Conservation (phyloP, 2,888 invertebrate species). For the Sepioteuthis lessoniana region DNA sequence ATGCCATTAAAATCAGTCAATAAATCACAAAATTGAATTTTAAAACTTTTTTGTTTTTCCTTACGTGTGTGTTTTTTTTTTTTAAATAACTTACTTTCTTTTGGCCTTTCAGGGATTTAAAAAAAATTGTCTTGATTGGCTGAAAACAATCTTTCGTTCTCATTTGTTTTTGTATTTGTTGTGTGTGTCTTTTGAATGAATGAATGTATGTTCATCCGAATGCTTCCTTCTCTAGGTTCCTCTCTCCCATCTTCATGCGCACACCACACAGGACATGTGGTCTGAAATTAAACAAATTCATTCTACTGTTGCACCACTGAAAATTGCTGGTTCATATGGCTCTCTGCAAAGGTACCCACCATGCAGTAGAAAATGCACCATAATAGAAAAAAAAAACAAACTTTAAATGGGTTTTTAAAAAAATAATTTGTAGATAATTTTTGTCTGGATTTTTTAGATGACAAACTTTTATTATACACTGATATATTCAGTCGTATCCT, state of each 20-base stretch:
- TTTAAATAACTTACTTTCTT: too few species aligned
- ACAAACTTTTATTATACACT: too few species aligned
- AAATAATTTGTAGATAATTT: not conserved
- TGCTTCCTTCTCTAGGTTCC: slow-evolving; percentile 40
- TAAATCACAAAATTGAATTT: too few species aligned
- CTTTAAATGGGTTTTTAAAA: not conserved
- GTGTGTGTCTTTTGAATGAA: too few species aligned
- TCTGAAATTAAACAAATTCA: slow-evolving; percentile 42
- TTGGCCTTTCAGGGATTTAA: not conserved
- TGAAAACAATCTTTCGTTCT: not conserved
- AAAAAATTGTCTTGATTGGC: not conserved
- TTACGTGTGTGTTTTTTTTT: too few species aligned
- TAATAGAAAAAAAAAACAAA: not conserved
- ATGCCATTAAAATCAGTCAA: too few species aligned
- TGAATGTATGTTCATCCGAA: not conserved
- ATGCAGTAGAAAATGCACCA: not conserved
- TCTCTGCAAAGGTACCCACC: slow-evolving; percentile 40
- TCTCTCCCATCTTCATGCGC: slow-evolving; percentile 11
- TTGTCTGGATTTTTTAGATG: too few species aligned
- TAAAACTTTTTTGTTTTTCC: too few species aligned
- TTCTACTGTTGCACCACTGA: slow-evolving; percentile 2
- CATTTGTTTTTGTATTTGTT: not conserved
- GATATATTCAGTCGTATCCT: too few species aligned
- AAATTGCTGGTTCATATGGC: not conserved
- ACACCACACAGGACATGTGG: not conserved